Base-by-base conservation (phyloP, 2,113 vertebrate genomes). In the Xenopus laevis region DNA sequence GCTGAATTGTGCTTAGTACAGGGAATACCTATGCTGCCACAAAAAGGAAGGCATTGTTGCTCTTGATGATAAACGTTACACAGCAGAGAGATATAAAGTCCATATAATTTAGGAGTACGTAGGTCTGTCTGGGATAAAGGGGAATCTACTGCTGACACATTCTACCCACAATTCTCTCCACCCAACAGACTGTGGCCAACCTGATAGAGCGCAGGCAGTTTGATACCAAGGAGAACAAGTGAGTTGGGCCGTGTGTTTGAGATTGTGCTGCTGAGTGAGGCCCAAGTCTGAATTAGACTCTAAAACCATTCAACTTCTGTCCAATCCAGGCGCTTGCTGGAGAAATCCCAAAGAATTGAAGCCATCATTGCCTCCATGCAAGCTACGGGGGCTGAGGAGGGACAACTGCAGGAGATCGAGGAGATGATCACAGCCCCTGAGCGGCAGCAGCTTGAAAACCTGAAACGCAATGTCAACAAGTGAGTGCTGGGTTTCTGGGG, bases 391-490 rank as follows among this genome's bases (percentile, higher is more conserved):
- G 95, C 97, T 0, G 96, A 97, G 82, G 84, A 85, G 0, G 82
- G 87, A 0, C 97, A 99, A 85, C 90, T 98, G 17, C 93, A 92
- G 0, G 97, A 99, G 84, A 94, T 99, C 0, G 95, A 98, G 88
- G 97, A 99, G 83, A 98, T 99, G 96, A 95, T 99, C 89, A 96
- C 95, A 0, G 93, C 89, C 9, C 89, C 96, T 0, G 97, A 99
- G 68, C 89, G 91, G 2, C 95, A 97, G 81, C 97, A 99, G 85
- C 89, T 99, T 4, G 93, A 97, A 62, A 86, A 74, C 4, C 88
- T 99, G 7, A 92, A 92, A 18, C 90, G 90, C 67, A 96, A 94
- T 0, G 93, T 98, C 67, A 98, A 96, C 90, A 98, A 97, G 96
- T 98, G 81, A 81, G 85, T 6, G 0, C 3, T 18, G 47, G 7